These are phyloP conservation scores for Pteropus alecto DNA, from an alignment of 2,113 vertebrate genomes.

Conservation along the genomic window DNA sequence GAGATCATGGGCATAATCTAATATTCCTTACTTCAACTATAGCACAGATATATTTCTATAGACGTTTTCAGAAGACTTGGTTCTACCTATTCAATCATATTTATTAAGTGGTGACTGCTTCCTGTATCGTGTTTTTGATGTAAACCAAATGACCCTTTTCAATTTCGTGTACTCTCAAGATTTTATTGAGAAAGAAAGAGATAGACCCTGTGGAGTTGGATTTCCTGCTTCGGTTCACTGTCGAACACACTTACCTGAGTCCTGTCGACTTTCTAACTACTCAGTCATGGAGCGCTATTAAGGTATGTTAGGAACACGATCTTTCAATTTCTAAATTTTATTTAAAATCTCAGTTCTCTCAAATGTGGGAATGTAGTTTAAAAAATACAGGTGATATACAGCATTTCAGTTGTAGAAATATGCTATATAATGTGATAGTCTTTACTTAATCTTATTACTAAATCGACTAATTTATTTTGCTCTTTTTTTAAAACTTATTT, in stretches of 20 bases:
- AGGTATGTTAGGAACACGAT: slow-evolving; percentile 76
- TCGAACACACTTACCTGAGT: slow-evolving; percentile 82
- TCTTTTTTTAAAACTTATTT: neutral
- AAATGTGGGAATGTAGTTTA: neutral
- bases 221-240: slow-evolving; percentile 86
- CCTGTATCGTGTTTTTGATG: neutral
- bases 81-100: neutral
- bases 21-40: neutral
- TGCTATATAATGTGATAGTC: neutral
- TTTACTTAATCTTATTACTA: neutral
- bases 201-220: slow-evolving; percentile 85
- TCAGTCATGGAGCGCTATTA: slow-evolving; percentile 88
- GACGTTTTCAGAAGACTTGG: neutral
- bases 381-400: neutral
- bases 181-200: slow-evolving; percentile 86
- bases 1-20: neutral
- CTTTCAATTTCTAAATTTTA: slow-evolving; percentile 48
- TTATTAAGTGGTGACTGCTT: neutral
- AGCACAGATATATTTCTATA: neutral
- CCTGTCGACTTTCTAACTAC: slow-evolving; percentile 87
- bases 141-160: slow-evolving; percentile 54
- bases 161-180: slow-evolving; percentile 76
- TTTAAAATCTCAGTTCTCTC: neutral
- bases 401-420: neutral
- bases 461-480: neutral